phyloP scores from a whole-genome alignment of 1,140 invertebrate genomes.

The Magallana ariakensis region DNA sequence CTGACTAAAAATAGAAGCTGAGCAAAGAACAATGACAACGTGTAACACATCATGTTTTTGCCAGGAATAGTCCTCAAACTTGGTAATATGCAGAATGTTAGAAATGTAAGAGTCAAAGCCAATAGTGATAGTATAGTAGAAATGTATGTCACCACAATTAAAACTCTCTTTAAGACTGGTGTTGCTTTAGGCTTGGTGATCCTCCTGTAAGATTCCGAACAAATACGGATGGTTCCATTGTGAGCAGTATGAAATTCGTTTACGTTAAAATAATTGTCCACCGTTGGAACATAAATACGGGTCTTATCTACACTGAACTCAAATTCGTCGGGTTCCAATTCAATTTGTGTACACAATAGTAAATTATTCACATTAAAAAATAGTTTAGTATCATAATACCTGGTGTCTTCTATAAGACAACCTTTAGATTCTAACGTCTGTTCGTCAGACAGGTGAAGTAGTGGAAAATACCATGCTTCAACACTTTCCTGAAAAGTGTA shows the following conservation, averaged over 20 bases:
- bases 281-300: background rate
- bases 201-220: background rate
- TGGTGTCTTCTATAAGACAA: no score
- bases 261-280: background rate
- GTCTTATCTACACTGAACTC: background rate
- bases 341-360: constrained; percentile 13
- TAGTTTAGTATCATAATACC: background rate
- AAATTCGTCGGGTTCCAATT: background rate
- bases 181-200: no score
- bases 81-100: constrained; percentile 27
- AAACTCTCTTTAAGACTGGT: background rate
- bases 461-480: constrained; percentile 1
- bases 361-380: background rate
- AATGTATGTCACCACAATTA: background rate
- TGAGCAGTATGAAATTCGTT: background rate
- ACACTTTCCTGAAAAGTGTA: background rate
- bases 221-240: background rate
- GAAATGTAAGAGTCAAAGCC: background rate
- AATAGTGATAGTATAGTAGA: constrained; percentile 22
- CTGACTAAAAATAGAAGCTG: background rate
- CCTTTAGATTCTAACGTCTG: background rate
- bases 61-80: constrained; percentile 25
- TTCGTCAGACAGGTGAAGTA: background rate
- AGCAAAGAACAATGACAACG: constrained; percentile 26
- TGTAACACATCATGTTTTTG: constrained; percentile 40